These are phyloP conservation scores for Drosophila aldrichi DNA, from an alignment of 2,888 invertebrate genomes.

Conservation along the genomic window DNA sequence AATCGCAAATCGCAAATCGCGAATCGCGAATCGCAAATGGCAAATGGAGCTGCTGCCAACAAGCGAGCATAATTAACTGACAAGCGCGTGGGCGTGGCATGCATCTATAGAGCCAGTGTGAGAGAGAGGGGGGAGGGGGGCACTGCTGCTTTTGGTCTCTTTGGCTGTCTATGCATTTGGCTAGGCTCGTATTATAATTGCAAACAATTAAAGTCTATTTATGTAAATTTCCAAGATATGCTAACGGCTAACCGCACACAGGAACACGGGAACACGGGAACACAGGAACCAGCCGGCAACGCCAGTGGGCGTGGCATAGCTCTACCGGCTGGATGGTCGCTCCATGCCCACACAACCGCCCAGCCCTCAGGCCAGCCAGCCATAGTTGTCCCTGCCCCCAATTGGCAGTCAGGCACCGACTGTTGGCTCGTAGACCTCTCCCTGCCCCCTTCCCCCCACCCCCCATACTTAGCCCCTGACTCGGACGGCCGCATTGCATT, in stretches of 20 bases:
- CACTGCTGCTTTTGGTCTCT: slow-evolving; percentile 2
- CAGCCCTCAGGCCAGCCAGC: slow-evolving; percentile 7
- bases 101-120: slow-evolving; percentile 1
- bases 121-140: not conserved
- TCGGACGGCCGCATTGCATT: slow-evolving; percentile 10
- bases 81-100: slow-evolving; percentile 17
- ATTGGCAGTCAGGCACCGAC: slow-evolving; percentile 6
- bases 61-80: slow-evolving; percentile 65
- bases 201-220: slow-evolving; percentile 83
- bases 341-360: not conserved
- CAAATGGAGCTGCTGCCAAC: slow-evolving; percentile 40
- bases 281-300: slow-evolving; percentile 36
- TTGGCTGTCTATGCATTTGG: slow-evolving; percentile 30
- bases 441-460: not conserved
- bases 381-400: slow-evolving; percentile 13
- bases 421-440: not conserved
- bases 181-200: slow-evolving; percentile 77
- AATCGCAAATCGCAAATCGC: slow-evolving; percentile 17
- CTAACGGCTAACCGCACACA: slow-evolving; percentile 44
- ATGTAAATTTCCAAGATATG: slow-evolving; percentile 82
- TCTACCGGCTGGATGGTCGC: slow-evolving; percentile 4
- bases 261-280: slow-evolving; percentile 42
- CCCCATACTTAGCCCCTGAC: not conserved
- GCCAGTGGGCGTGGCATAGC: slow-evolving; percentile 13
- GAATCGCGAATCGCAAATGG: slow-evolving; percentile 16